Base-by-base conservation (phyloP, 2,113 vertebrate genomes). In the Alethe diademata region DNA sequence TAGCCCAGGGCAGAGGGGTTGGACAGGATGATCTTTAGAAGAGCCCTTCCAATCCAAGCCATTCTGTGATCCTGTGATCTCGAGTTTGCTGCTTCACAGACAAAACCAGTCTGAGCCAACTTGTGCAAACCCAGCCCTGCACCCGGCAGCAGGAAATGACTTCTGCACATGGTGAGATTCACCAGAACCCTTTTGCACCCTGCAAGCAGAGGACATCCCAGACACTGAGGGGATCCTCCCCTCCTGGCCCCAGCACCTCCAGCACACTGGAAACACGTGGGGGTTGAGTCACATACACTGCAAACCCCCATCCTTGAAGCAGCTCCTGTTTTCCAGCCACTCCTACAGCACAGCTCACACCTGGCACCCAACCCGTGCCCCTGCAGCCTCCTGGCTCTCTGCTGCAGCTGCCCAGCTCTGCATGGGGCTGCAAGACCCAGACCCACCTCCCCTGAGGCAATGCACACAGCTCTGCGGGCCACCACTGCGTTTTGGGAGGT, bases 111-210 rank as follows among this genome's bases (percentile, higher is more conserved):
- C 42, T 3, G 24, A 54, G 24, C 6, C 58, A 60, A 13, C 10
- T 35, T 33, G 11, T 40, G 35, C 57, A 38, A 71, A 54, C 35
- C 29, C 43, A 29, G 13, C 11, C 51, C 14, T 5, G 1, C 2
- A 1, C 28, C 16, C 11, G 8, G 58, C 33, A 16, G 54, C 25
- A 1, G 1, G 0, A 85, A 71, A 45, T 16, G 0, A 65, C 36
- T 4, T n/a, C 31, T 28, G 14, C 57, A 35, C 2, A 0, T 0
- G 11, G 8, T 5, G 53, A 60, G 23, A 18, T 15, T n/a, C 36
- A 57, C 3, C 26, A 33, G 11, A 1, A 24, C 13, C 26, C 29
- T 78, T 36, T 6, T n/a, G 19, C 22, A 40, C n/a, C 54, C 60
- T 28, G 5, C 4, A 0, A 10, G 5, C 2, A 26, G 50, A 64